Evolutionary conservation across 2,888 invertebrate genomes (phyloP), one percentile per base, ranked within the genome.

Genomic region (Cryptosula pallasiana): DNA sequence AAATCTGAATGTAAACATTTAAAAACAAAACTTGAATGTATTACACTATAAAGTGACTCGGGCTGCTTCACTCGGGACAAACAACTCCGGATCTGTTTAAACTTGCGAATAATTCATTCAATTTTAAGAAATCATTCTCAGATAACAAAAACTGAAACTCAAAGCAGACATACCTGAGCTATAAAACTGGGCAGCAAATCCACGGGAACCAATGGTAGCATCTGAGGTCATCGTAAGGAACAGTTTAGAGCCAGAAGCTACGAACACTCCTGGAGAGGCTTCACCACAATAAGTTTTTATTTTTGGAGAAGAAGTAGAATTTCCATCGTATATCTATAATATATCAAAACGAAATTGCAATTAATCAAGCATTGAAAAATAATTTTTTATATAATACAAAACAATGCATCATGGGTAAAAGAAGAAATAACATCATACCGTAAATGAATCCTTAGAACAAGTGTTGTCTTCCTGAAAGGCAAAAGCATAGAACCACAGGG

Each of bases 161-260:
- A n/a, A n/a, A n/a, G n/a, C n/a, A n/a, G n/a, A n/a, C n/a, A 9
- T 63, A 63, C 63, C 63, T 29, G 63, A 63, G n/a, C 63, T 63
- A 27, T 32, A 63, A 32, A 63, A 63, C 9, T 63, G 20, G 32
- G 63, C 63, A 32, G 13, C 3, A 32, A 63, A 63, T 5, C 63
- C 63, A 32, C 16, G 13, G n/a, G 25, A 9, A 13, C 63, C 27
- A 2, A 27, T 32, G 32, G 32, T 63, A 16, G 9, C 32, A 63
- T 63, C 63, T 2, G 63, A 63, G 3, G 27, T 27, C 63, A 63
- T 63, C 2, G 9, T 20, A 3, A 63, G 27, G 9, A 32, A 29
- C 16, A 63, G 63, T 5, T 63, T 5, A 20, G 9, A 5, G 34
- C 29, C 27, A 34, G 63, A 32, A 5, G 32, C 29, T 2, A 32